A percentile compares a stretch with the other conserved stretches of the same genome.
Evolutionary conservation across 2,113 vertebrate species (phyloP).

Genomic region (Ranitomeya imitator): DNA sequence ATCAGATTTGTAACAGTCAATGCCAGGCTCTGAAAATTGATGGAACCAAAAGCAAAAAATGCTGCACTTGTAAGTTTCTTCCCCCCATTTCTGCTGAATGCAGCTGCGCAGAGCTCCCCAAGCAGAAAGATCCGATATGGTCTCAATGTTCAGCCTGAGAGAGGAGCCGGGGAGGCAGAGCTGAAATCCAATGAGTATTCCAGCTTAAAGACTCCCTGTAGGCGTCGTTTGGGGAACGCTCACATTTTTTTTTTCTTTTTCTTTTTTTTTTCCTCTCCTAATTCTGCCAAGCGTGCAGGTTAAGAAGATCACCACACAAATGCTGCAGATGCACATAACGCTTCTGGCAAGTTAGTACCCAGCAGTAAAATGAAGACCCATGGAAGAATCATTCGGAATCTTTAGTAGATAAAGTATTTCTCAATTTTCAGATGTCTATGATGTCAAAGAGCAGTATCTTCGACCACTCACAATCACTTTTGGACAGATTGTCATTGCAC

Average conservation of each 20-base stretch:
- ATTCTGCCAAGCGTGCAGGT: constrained; percentile 76
- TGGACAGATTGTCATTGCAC: no score
- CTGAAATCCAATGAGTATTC: constrained; percentile 67
- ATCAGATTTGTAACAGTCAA: constrained; percentile 53
- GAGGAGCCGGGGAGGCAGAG: constrained; percentile 70
- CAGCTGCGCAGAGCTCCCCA: constrained; percentile 64
- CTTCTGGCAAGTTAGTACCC: constrained; percentile 81
- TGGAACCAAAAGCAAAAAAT: constrained; percentile 44
- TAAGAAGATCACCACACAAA: constrained; percentile 68
- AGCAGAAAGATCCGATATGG: constrained; percentile 75
- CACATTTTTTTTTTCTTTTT: constrained; percentile 60
- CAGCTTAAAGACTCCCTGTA: constrained; percentile 70
- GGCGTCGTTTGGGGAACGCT: constrained; percentile 68
- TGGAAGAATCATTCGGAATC: constrained; percentile 64
- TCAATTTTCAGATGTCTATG: background rate
- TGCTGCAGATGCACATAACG: constrained; percentile 80
- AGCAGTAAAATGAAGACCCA: constrained; percentile 74
- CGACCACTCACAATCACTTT: no score
- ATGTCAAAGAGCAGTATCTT: background rate
- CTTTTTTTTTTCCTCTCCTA: background rate
- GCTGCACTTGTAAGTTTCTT: constrained; percentile 47
- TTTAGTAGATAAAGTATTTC: background rate
- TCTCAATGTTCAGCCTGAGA: constrained; percentile 70
- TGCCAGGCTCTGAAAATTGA: constrained; percentile 46
- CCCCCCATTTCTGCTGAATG: constrained; percentile 70